Base-by-base conservation (phyloP, 1,140 invertebrate genomes). In the Trachymyrmex septentrionalis region DNA sequence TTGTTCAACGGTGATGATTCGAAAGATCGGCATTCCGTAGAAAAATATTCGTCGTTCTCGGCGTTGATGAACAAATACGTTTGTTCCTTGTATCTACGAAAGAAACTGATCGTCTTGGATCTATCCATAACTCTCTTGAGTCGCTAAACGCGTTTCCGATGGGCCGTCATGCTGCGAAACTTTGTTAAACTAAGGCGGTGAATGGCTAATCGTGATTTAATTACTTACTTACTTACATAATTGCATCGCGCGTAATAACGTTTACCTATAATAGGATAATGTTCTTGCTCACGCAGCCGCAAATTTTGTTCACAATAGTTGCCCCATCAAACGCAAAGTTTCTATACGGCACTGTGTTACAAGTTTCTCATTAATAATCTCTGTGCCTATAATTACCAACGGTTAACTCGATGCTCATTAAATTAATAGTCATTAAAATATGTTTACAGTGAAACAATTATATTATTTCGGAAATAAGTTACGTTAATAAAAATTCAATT, bases 181-280 rank as follows among this genome's bases (percentile, higher is more conserved):
- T 84, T 84, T 38, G 80, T 84, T 84, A 84, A 84, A 75, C 55
- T 84, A 84, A 84, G 80, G 71, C 80, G 80, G 80, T 38, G 80
- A 73, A 61, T 75, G 69, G 80, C 80, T 84, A 84, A 84, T 84
- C 69, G 57, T 75, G 80, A 84, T 84, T 84, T 84, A 84, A 84
- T 82, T 82, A 82, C 80, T 82, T 82, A 71, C 78, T 81, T 81
- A 82, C 80, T 82, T 82, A 82, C 80, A 73, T 82, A 82, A 82
- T 84, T 84, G 44, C 80, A 84, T 84, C 80, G 69, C 80, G 78
- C 80, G 67, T 82, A 82, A 82, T 82, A 82, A 84, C 80, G 80
- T 84, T 84, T 75, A 34, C 80, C 55, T 75, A 84, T 84, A 75
- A 84, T 84, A 73, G 80, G 80, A 84, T 84, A 84, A 84, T 75